phyloP scores from a whole-genome alignment of 2,797 vertebrate species.

The Channallabes apus region DNA sequence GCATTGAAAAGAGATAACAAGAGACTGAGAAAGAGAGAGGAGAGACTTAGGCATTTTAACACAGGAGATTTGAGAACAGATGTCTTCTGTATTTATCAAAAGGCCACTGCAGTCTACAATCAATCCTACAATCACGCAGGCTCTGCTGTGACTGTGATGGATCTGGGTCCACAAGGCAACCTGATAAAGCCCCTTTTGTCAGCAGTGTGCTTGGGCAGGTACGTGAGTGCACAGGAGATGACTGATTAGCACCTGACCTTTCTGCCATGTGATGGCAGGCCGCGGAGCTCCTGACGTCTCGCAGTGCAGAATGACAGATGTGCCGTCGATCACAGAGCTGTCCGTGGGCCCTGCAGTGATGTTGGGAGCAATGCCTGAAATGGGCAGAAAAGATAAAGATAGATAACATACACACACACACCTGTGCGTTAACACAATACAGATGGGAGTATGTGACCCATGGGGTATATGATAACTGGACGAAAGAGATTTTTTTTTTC shows the following conservation, averaged over 20 bases:
- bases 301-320: conserved; percentile 90
- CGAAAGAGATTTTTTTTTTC: not conserved
- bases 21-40: conserved; percentile 20
- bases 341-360: conserved; percentile 94
- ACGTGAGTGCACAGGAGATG: conserved; percentile 42
- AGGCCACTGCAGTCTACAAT: conserved; percentile 39
- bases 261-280: conserved; percentile 97
- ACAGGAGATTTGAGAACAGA: conserved; percentile 48
- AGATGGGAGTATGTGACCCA: not conserved
- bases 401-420: conserved; percentile 39
- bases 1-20: conserved; percentile 34
- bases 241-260: conserved; percentile 76
- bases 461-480: conserved; percentile 10
- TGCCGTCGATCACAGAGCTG: conserved; percentile 95
- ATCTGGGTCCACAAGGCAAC: conserved; percentile 32
- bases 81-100: conserved; percentile 37
- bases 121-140: conserved; percentile 30
- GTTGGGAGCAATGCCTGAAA: conserved; percentile 92
- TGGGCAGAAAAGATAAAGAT: conserved; percentile 33
- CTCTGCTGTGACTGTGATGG: conserved; percentile 34
- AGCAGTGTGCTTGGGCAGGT: conserved; percentile 26
- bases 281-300: conserved; percentile 94
- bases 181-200: conserved; percentile 43
- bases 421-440: conserved; percentile 14
- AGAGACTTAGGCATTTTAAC: conserved; percentile 47